Conservation (phyloP, 2,113 vertebrate genomes). For the Mus musculus region DNA sequence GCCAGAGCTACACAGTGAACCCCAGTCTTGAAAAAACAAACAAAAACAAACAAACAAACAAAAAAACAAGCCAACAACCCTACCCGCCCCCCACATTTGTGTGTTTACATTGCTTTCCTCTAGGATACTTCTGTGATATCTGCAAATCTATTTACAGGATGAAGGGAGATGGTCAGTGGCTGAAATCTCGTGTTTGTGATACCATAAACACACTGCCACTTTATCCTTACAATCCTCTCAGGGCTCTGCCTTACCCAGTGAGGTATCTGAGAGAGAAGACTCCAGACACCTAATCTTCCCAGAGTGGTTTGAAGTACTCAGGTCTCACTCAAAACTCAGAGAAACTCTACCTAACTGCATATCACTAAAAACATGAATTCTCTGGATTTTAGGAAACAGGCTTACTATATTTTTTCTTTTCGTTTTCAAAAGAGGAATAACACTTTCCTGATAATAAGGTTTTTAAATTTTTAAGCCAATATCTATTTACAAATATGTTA, state of each 20-base stretch:
- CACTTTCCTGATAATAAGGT: slow-evolving; percentile 50
- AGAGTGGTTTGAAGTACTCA: neutral
- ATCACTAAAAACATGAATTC: neutral
- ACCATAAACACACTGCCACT: neutral
- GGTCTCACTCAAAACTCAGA: slow-evolving; percentile 7
- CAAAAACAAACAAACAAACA: neutral
- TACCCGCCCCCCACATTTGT: neutral
- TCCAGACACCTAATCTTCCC: neutral
- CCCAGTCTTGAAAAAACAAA: neutral
- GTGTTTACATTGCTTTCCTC: slow-evolving; percentile 30
- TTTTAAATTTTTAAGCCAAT: slow-evolving; percentile 55
- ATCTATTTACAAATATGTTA: neutral
- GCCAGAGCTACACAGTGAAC: neutral
- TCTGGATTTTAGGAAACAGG: slow-evolving; percentile 74
- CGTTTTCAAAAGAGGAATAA: slow-evolving; percentile 61
- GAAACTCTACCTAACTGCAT: neutral
- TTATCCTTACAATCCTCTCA: slow-evolving; percentile 11
- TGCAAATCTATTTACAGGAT: slow-evolving; percentile 51
- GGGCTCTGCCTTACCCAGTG: slow-evolving; percentile 29
- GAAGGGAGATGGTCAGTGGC: neutral
- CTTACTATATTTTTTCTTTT: neutral
- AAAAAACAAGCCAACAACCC: neutral
- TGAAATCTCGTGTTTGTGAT: neutral
- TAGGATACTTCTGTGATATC: slow-evolving; percentile 58
- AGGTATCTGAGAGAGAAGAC: neutral